Conservation (phyloP, 2,113 vertebrate species). For the Tychaedon coryphoeus region DNA sequence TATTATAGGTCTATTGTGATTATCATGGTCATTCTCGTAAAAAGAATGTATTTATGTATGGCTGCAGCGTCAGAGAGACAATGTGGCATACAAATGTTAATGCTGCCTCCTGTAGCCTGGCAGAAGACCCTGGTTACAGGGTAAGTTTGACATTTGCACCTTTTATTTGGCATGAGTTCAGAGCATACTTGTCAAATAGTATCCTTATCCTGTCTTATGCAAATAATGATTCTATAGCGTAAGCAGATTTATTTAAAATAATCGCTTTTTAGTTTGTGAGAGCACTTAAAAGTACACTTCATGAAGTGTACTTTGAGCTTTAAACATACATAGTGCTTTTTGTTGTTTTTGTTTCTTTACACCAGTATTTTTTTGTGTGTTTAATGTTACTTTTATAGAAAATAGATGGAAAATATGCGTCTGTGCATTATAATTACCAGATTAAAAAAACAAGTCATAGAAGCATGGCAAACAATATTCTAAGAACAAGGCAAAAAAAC, state of each 20-base stretch:
- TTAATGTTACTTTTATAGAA: background rate
- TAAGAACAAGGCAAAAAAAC: background rate
- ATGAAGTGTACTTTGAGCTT: background rate
- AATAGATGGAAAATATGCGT: background rate
- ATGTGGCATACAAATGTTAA: conserved; percentile 88
- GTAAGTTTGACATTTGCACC: conserved; percentile 62
- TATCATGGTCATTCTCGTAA: conserved; percentile 98
- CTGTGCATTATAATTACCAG: background rate
- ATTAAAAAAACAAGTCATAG: background rate
- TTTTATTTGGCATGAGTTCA: background rate
- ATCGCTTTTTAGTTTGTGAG: background rate
- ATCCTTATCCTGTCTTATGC: background rate
- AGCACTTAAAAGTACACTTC: background rate
- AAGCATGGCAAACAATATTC: background rate
- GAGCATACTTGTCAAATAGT: background rate
- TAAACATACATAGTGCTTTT: background rate
- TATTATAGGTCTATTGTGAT: conserved; percentile 84
- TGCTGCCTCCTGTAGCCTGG: conserved; percentile 82
- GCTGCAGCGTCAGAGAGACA: conserved; percentile 96
- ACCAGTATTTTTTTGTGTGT: background rate
- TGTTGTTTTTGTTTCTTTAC: background rate
- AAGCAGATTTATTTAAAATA: background rate
- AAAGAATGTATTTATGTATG: conserved; percentile 99
- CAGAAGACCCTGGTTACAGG: conserved; percentile 89
- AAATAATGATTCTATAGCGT: background rate